Conservation (phyloP, 2,888 invertebrate species). For the Notodonta dromedarius region DNA sequence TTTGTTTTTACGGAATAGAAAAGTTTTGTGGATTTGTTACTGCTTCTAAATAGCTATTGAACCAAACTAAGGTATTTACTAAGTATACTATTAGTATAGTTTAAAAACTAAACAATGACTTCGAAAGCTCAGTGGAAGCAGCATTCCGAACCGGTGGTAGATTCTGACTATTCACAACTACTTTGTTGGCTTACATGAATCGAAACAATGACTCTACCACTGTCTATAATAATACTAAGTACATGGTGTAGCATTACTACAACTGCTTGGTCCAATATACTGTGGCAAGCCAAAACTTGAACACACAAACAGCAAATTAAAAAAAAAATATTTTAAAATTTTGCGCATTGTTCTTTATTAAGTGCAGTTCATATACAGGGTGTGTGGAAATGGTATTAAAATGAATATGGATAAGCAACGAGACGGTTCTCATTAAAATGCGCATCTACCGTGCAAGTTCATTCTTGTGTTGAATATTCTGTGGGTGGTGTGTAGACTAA, state of each 20-base stretch:
- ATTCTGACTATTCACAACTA: no score
- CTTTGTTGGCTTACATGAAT: no score
- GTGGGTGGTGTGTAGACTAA: background rate
- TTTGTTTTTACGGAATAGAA: slow-evolving; percentile 18
- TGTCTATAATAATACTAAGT: no score
- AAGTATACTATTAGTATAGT: no score
- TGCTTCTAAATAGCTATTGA: background rate
- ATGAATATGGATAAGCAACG: background rate
- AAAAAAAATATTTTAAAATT: background rate
- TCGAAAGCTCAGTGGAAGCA: no score
- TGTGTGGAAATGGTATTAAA: background rate
- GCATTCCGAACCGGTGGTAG: no score
- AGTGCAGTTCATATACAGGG: background rate
- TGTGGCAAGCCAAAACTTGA: no score
- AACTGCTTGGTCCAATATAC: no score
- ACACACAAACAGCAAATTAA: no score
- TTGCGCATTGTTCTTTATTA: background rate
- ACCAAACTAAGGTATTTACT: background rate
- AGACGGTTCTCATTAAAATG: background rate
- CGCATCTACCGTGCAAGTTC: slow-evolving; percentile 1
- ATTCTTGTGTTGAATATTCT: background rate
- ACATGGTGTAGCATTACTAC: no score
- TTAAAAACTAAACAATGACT: no score
- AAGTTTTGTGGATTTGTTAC: background rate
- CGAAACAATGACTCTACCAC: no score